Base-by-base conservation (phyloP, 2,797 vertebrate genomes). In the Spinibarbus caldwelli region DNA sequence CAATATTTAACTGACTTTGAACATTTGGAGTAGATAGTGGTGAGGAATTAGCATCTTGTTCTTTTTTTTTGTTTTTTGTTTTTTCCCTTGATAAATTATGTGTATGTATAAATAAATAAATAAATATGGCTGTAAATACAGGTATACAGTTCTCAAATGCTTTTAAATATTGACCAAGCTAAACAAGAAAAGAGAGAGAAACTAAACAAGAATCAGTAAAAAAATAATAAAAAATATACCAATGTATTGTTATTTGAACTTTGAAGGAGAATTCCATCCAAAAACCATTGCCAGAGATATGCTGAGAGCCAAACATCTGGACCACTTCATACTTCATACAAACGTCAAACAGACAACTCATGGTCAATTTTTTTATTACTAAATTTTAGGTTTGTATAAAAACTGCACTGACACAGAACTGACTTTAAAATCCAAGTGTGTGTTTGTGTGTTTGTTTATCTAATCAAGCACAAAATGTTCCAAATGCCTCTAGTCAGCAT, bases 41-140 rank as follows among this genome's bases (percentile, higher is more conserved):
- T 80, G 87, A 92, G 86, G 90, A 87, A 91, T 82, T 81, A 90
- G 70, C n/a, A 89, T 89, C 52, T 2, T n/a, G 31, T 89, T 92
- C 92, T 90, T 47, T 90, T 93, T 90, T 90, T 45, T 90, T 93
- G 89, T 94, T 94, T 34, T 34, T 34, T 93, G n/a, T n/a, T n/a
- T n/a, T n/a, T n/a, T n/a, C n/a, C 90, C 92, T 93, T 91, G 88
- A 93, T 89, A 21, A 45, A 79, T 43, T 1, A 11, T 21, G 12
- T 34, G 15, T 70, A 67, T 67, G 6, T 26, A 54, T 12, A 54
- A 6, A 29, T 47, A 21, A 47, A 62, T 79, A 34, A 52, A 49
- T 66, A 64, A 66, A 36, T 68, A 49, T 59, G 10, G 11, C 26
- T 31, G 10, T 57, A 57, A 17, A 36, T 26, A 80, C n/a, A 38